phyloP scores from a whole-genome alignment of 2,797 vertebrate species.

The Pangasius krempfi region DNA sequence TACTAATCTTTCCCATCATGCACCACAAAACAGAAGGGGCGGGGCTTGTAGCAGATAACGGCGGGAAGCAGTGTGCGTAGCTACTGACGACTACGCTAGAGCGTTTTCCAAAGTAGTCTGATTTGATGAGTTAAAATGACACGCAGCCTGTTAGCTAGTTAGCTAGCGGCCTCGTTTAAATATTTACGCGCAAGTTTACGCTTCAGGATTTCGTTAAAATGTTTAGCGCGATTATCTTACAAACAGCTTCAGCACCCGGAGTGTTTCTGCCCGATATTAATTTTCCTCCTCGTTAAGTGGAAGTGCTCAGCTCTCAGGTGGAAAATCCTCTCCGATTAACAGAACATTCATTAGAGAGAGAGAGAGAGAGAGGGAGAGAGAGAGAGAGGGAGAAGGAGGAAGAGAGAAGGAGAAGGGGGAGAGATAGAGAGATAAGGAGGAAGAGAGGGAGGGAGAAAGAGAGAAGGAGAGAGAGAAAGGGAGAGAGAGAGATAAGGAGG shows the following conservation, averaged over 20 bases:
- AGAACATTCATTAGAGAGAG: conserved; percentile 6
- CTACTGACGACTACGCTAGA: neutral
- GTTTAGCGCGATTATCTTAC: neutral
- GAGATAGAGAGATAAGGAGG: no score
- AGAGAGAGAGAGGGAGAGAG: neutral
- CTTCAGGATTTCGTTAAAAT: neutral
- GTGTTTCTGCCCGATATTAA: conserved; percentile 7
- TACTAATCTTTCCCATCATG: neutral
- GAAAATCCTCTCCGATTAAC: conserved; percentile 10
- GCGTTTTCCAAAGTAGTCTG: neutral
- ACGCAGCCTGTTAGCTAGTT: neutral
- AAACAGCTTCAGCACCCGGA: neutral
- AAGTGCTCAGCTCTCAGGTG: conserved; percentile 19
- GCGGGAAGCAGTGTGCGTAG: neutral
- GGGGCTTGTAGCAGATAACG: neutral
- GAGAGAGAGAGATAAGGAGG: no score
- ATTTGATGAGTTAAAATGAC: neutral
- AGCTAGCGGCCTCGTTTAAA: neutral
- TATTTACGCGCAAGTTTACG: neutral
- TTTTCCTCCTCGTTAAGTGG: conserved; percentile 31
- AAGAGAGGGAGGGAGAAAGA: no score
- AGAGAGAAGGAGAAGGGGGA: no score
- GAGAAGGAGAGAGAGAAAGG: no score
- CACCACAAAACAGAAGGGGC: neutral
- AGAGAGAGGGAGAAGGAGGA: neutral